Base-by-base conservation (phyloP, 2,113 vertebrate genomes). In the Poeciliopsis turrubarensis region DNA sequence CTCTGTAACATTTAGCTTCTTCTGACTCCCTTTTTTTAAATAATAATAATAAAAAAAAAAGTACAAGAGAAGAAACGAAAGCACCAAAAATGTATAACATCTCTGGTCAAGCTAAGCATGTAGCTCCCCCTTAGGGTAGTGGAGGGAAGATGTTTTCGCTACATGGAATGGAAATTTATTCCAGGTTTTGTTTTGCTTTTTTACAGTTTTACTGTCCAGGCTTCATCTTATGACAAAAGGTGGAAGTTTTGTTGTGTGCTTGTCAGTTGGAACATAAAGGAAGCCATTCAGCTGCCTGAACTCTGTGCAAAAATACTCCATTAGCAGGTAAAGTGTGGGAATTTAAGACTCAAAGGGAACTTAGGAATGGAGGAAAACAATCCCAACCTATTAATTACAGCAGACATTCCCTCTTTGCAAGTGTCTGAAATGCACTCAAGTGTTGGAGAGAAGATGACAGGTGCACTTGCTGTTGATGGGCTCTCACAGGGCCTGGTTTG, bases 301-400 rank as follows among this genome's bases (percentile, higher is more conserved):
- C 90, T 94, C 94, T 97, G 96, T 97, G 97, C 96, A 97, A 96
- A 97, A 77, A 66, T 84, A 94, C 94, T 92, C 94, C 84, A 70
- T 83, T 60, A 67, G 32, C 54, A 11, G 71, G 60, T 70, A 69
- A 29, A 70, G 70, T 68, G 69, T 31, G 73, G 72, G 44, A 54
- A 82, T 73, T 32, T 71, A 80, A 75, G 77, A 65, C 66, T 83
- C 66, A 65, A 72, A 73, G 37, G 62, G 60, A 70, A 73, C 80
- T 71, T 64, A 26, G 65, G 37, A 57, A 65, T 60, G 57, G 32
- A 68, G 51, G 62, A 69, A 86, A 65, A 57, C 39, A 30, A 80
- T 67, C 79, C 75, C 54, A 30, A 37, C 37, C 15, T 65, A 9
- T 77, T 7, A 17, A 41, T 54, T 65, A 30, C 60, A 77, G 78